phyloP scores from a whole-genome alignment of 2,888 invertebrate species.

The Hyles lineata region DNA sequence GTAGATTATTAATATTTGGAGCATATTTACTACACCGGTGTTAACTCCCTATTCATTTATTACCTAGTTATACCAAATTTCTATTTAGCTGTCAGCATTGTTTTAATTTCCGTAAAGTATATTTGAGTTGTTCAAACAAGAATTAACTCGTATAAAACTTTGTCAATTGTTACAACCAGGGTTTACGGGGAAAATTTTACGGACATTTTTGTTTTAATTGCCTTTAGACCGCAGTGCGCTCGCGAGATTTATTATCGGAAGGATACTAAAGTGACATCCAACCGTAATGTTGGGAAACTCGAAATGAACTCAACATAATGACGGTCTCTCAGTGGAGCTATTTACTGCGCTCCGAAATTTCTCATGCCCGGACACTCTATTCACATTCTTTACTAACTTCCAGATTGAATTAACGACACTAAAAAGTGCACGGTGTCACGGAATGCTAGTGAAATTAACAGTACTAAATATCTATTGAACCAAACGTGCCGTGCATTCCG shows the following conservation, averaged over 20 bases:
- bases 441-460: constrained; percentile 68
- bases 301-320: constrained; percentile 70
- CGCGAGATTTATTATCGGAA: constrained; percentile 67
- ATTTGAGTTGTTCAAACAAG: constrained; percentile 7
- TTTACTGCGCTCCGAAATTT: constrained; percentile 72
- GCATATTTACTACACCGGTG: constrained; percentile 26
- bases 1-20: constrained; percentile 42
- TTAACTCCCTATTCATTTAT: constrained; percentile 18
- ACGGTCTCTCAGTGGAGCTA: constrained; percentile 66
- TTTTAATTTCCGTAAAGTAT: neutral
- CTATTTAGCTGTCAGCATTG: constrained; percentile 13
- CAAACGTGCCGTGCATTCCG: constrained; percentile 65
- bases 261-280: constrained; percentile 66
- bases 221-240: constrained; percentile 47
- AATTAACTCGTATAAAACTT: constrained; percentile 22
- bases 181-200: constrained; percentile 46
- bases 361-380: constrained; percentile 62
- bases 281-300: constrained; percentile 69
- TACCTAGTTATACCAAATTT: neutral
- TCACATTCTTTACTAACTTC: constrained; percentile 67
- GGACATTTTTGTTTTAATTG: constrained; percentile 59
- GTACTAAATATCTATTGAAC: constrained; percentile 68
- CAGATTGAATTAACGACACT: constrained; percentile 70
- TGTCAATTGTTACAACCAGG: constrained; percentile 37
- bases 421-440: constrained; percentile 70